Base-by-base conservation (phyloP, 2,888 invertebrate species). In the Cistogaster globosa region DNA sequence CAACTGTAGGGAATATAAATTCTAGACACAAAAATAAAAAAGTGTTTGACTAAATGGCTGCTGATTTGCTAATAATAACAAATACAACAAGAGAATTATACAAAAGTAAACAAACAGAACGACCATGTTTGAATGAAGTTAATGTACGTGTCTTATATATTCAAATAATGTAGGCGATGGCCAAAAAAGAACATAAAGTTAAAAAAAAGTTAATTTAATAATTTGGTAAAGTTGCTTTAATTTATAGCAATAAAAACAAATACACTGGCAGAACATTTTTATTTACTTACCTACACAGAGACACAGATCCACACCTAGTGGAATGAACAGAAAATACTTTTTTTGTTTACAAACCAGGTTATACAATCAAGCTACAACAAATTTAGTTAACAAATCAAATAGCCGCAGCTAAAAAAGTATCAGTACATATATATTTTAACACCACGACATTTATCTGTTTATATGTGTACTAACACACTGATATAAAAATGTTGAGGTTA, bases 321-420 rank as follows among this genome's bases (percentile, higher is more conserved):
- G n/a, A n/a, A n/a, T n/a, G n/a, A n/a, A 71, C 58, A 79, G 8
- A n/a, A 65, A 32, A 48, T 32, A n/a, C 22, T 53, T 36, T 57
- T 63, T 53, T 57, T 63, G 22, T 22, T 7, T 14, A 55, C 58
- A 63, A 51, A 63, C 11, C 55, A 79, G 74, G 68, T 62, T 63
- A 32, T n/a, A n/a, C 38, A 71, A 71, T 55, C 62, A 67, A 58
- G 48, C 79, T 60, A 62, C 20, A 71, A 55, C 32, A 71, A 55
- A 16, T 0, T 55, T 60, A 65, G 57, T 57, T 57, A 86, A 74
- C 71, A 67, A 78, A 80, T 71, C 69, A 72, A 71, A 57, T 63
- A 63, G 78, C 38, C 72, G 63, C 68, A 83, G 57, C 62, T 74
- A 32, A 60, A 51, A 42, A 53, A 20, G 26, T 68, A 69, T 36